These are phyloP conservation scores for Leptopterna dolabrata DNA, from an alignment of 2,888 invertebrate genomes.

Conservation along the genomic window DNA sequence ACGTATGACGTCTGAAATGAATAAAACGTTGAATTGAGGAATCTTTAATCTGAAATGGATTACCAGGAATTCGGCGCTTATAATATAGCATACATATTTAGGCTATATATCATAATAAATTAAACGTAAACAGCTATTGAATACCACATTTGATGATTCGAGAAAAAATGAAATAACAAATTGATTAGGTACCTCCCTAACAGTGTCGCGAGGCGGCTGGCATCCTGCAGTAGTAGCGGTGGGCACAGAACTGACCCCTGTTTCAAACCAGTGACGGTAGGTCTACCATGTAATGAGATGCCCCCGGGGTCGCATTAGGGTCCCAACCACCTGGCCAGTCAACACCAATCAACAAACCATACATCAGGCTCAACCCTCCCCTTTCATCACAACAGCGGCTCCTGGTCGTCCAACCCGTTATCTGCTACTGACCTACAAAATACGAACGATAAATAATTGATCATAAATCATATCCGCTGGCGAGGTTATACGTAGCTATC, in stretches of 20 bases:
- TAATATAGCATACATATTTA: too few species aligned
- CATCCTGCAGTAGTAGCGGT: not conserved
- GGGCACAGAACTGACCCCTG: constrained; percentile 18
- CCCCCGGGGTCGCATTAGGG: constrained; percentile 15
- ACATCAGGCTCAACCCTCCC: constrained; percentile 39
- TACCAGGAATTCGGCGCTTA: too few species aligned
- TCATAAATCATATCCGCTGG: not conserved
- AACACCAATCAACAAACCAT: constrained; percentile 58
- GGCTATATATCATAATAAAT: too few species aligned
- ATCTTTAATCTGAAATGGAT: too few species aligned
- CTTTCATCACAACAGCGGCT: constrained; percentile 11
- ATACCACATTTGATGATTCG: too few species aligned
- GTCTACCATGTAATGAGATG: constrained; percentile 53
- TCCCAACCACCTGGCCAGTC: constrained; percentile 55
- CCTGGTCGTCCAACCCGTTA: not conserved
- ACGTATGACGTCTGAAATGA: too few species aligned
- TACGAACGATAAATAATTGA: not conserved
- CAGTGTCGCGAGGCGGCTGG: not conserved
- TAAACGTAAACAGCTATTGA: too few species aligned
- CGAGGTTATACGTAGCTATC: too few species aligned
- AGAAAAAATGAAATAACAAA: too few species aligned
- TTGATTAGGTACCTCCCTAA: not conserved
- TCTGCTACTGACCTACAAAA: not conserved
- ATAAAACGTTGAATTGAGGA: too few species aligned
- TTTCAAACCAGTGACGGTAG: not conserved